phyloP scores from a whole-genome alignment of 2,797 vertebrate species.

The Parauchenoglanis ngamensis region DNA sequence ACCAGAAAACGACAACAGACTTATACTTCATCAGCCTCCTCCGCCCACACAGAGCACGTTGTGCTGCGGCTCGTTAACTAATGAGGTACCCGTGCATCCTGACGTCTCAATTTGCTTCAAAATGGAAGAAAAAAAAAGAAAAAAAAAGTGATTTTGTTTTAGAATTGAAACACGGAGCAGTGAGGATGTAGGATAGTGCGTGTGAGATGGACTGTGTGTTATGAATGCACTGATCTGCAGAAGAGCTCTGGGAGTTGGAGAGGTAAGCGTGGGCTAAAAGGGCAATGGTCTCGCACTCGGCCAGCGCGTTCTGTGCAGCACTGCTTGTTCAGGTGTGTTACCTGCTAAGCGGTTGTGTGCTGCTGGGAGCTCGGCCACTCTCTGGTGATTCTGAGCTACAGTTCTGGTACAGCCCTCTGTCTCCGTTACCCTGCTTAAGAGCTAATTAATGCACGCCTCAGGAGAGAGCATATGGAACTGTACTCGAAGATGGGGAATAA shows the following conservation, averaged over 20 bases:
- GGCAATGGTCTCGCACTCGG: not conserved
- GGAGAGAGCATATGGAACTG: slow-evolving; percentile 38
- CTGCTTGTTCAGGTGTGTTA: slow-evolving; percentile 45
- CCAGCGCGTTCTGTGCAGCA: not conserved
- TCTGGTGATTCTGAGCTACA: slow-evolving; percentile 26
- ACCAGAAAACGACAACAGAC: slow-evolving; percentile 46
- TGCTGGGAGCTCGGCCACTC: slow-evolving; percentile 30
- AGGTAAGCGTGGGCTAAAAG: not conserved
- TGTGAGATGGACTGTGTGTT: not conserved
- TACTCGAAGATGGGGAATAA: not conserved
- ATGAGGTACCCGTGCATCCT: not conserved
- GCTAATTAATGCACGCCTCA: slow-evolving; percentile 41
- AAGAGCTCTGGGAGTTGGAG: not conserved
- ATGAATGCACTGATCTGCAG: slow-evolving; percentile 19
- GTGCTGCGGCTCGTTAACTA: slow-evolving; percentile 7
- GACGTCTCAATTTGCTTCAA: not conserved
- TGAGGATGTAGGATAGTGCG: not conserved
- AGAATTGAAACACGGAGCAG: not conserved
- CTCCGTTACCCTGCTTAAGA: slow-evolving; percentile 40
- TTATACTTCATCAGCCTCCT: slow-evolving; percentile 32
- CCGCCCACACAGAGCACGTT: not conserved
- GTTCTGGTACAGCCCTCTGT: slow-evolving; percentile 5
- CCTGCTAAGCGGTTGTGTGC: slow-evolving; percentile 44
- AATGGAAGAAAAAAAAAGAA: not conserved
- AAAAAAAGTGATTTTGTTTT: not conserved